A percentile compares a stretch with the other conserved stretches of the same genome.
Conservation (phyloP, 2,888 invertebrate species). For the Crossocerus cetratus region DNA sequence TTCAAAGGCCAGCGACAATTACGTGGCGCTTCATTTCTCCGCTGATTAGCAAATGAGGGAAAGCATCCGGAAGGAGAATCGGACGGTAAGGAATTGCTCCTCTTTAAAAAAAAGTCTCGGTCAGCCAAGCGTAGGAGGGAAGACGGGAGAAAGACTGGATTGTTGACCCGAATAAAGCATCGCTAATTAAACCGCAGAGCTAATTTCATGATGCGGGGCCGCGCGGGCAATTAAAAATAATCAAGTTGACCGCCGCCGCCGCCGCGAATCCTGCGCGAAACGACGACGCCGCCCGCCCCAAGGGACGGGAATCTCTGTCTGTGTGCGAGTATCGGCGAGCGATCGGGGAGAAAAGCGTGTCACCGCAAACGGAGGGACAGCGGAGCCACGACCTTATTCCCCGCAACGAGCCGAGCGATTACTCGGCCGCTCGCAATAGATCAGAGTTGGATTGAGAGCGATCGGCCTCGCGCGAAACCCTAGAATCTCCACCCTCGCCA, state of each 20-base stretch:
- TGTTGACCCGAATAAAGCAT: background rate
- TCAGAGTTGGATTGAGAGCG: conserved; percentile 50
- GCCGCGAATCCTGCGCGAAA: too few relatives aligned
- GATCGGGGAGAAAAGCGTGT: background rate
- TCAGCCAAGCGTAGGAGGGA: background rate
- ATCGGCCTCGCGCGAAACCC: conserved; percentile 41
- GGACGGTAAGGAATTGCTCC: too few relatives aligned
- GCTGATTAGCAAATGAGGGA: too few relatives aligned
- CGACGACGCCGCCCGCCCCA: too few relatives aligned
- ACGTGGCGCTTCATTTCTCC: too few relatives aligned
- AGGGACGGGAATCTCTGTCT: too few relatives aligned
- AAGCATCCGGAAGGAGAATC: too few relatives aligned
- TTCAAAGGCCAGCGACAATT: too few relatives aligned
- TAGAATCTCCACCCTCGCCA: conserved; percentile 18
- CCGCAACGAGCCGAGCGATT: conserved; percentile 1
- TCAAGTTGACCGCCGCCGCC: too few relatives aligned
- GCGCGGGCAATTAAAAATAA: too few relatives aligned
- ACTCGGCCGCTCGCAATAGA: conserved; percentile 25
- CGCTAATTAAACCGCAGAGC: conserved; percentile 6
- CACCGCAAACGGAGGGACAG: background rate
- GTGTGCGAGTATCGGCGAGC: too few relatives aligned
- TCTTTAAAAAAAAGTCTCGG: too few relatives aligned
- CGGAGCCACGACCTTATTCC: conserved; percentile 27
- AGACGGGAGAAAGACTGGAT: background rate
- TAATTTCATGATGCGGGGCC: conserved; percentile 1